These are phyloP conservation scores for Phania funesta DNA, from an alignment of 2,888 invertebrate genomes.

Conservation along the genomic window DNA sequence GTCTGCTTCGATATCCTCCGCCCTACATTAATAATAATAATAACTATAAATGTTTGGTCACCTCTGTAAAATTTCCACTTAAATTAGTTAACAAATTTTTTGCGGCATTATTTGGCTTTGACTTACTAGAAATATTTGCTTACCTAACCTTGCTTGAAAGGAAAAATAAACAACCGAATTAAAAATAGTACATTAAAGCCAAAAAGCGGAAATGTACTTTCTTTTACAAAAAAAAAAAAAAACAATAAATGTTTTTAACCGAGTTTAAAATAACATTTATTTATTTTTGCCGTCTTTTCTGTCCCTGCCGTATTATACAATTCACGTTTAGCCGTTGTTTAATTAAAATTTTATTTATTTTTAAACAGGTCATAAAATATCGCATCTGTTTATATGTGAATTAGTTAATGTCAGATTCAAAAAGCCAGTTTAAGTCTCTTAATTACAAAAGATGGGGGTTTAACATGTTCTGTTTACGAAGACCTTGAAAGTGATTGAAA, in stretches of 20 bases:
- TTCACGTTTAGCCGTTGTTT: too few species aligned
- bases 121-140: too few species aligned
- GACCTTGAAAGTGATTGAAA: constrained; percentile 17
- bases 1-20: too few species aligned
- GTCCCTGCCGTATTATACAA: background rate
- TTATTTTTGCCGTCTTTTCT: background rate
- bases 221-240: background rate
- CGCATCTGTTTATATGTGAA: background rate
- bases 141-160: background rate
- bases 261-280: constrained; percentile 6
- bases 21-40: too few species aligned
- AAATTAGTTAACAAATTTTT: too few species aligned
- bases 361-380: background rate
- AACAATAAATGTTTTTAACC: background rate
- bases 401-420: constrained; percentile 7
- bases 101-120: too few species aligned
- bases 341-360: constrained; percentile 19
- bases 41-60: too few species aligned
- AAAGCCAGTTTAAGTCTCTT: constrained; percentile 7
- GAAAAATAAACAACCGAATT: background rate
- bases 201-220: constrained; percentile 29
- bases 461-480: constrained; percentile 17
- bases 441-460: constrained; percentile 1
- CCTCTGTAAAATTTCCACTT: too few species aligned
- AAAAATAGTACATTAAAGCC: background rate